Conservation (phyloP, 1,140 invertebrate genomes). For the Zaprionus kolodkinae region DNA sequence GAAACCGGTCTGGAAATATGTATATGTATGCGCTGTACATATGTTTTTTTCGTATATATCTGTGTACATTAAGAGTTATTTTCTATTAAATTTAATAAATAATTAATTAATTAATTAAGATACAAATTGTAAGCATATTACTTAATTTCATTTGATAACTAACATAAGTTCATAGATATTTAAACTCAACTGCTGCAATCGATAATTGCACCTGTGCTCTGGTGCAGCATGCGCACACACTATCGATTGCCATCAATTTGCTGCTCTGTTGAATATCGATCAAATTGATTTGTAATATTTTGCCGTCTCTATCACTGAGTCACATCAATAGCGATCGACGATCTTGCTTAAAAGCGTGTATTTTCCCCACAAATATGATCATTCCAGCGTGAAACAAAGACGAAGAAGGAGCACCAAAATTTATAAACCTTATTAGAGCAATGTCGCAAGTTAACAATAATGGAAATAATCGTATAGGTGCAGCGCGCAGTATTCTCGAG, state of each 20-base stretch:
- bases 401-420: neutral
- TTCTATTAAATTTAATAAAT: neutral
- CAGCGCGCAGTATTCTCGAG: conserved; percentile 36
- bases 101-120: no score
- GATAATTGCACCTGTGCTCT: neutral
- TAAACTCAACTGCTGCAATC: neutral
- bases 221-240: neutral
- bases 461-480: neutral
- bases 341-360: neutral
- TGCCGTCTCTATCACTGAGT: neutral
- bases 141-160: neutral
- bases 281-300: neutral
- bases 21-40: neutral
- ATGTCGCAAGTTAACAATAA: conserved; percentile 24
- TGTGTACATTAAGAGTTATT: neutral
- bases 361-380: conserved; percentile 1
- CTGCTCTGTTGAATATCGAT: neutral
- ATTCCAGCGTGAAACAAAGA: neutral
- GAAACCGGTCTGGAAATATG: conserved; percentile 39
- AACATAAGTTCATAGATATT: neutral
- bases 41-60: neutral
- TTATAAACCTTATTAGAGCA: neutral
- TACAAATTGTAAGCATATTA: neutral
- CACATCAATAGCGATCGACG: conserved; percentile 3
- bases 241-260: neutral